Percentiles rank a stretch among this genome's conserved stretches.
Conservation (phyloP, 2,113 vertebrate species). For the Heterochromis multidens region DNA sequence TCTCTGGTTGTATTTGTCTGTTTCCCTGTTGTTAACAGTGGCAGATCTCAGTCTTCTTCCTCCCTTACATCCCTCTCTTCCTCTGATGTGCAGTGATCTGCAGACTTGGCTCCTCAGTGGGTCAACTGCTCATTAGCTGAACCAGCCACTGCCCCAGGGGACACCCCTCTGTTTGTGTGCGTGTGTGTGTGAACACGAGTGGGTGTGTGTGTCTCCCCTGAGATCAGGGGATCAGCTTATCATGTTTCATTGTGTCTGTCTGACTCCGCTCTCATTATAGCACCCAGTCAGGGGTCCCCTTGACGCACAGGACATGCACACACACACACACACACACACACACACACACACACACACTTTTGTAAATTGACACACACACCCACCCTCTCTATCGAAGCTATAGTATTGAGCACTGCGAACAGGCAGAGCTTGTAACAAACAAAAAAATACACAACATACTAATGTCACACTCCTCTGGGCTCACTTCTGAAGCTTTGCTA, state of each 20-base stretch:
- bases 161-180: slow-evolving; percentile 45
- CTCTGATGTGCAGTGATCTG: slow-evolving; percentile 62
- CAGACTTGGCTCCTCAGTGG: slow-evolving; percentile 60
- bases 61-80: slow-evolving; percentile 12
- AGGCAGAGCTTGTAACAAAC: slow-evolving; percentile 30
- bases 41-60: slow-evolving; percentile 6
- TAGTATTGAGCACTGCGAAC: background rate
- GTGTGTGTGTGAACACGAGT: slow-evolving; percentile 2
- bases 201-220: slow-evolving; percentile 1
- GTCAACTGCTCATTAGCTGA: slow-evolving; percentile 76
- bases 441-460: slow-evolving; percentile 25
- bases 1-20: background rate
- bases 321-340: slow-evolving; percentile 20
- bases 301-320: slow-evolving; percentile 13
- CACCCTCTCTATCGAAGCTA: background rate
- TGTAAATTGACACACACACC: background rate
- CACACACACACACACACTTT: slow-evolving; percentile 23
- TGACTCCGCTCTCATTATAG: slow-evolving; percentile 70
- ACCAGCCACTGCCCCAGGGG: slow-evolving; percentile 61
- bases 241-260: slow-evolving; percentile 69
- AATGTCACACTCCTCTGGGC: slow-evolving; percentile 36
- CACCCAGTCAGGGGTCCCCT: slow-evolving; percentile 67
- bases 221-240: slow-evolving; percentile 68
- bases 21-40: background rate
- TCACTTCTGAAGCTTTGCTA: slow-evolving; percentile 8